Evolutionary conservation across 2,888 invertebrate species (phyloP), one percentile per base, ranked within the genome.

Genomic region (Mellilla xanthometata): DNA sequence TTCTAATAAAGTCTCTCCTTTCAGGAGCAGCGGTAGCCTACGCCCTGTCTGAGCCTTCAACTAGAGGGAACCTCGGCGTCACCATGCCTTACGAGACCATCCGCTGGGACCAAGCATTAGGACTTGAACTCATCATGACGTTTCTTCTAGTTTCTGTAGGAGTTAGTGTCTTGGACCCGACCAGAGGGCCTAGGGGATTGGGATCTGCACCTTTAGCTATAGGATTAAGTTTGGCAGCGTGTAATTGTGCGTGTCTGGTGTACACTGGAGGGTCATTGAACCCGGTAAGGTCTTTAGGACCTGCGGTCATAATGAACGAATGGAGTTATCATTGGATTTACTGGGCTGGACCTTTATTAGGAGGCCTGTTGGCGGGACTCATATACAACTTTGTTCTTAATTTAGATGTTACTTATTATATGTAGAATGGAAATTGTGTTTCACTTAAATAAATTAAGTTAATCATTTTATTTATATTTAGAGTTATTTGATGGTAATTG

Each of bases 151-250:
- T 71, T 2, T 48, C 61, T 0, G 49, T 69, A 0, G 33, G 47
- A 6, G 29, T 68, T n/a, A 65, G 63, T 34, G 61, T 67, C 0
- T 33, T 51, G 2, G 71, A 71, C 10, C 31, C 30, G 0, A 15
- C 34, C 0, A 53, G 69, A 34, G 69, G 69, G 0, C 53, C 54
- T 0, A 56, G 51, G 15, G 69, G 68, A 0, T 47, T 71, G 7
- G 72, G 62, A 0, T 72, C 73, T 1, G 44, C 60, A 0, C 31
- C 72, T 8, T 30, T 72, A n/a, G 64, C 68, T 3, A 49, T 71
- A 12, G 72, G 72, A 0, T 10, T 71, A 0, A 59, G 62, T 33
- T 1, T 71, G 0, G 45, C 68, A 2, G 70, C 60, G 2, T 62
- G 69, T 2, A 50, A 64, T 24, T 64, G 63, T 24, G 50, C 62